A percentile compares a stretch with the other conserved stretches of the same genome.
Conservation (phyloP, 1,140 invertebrate species). For the Saccostrea echinata region DNA sequence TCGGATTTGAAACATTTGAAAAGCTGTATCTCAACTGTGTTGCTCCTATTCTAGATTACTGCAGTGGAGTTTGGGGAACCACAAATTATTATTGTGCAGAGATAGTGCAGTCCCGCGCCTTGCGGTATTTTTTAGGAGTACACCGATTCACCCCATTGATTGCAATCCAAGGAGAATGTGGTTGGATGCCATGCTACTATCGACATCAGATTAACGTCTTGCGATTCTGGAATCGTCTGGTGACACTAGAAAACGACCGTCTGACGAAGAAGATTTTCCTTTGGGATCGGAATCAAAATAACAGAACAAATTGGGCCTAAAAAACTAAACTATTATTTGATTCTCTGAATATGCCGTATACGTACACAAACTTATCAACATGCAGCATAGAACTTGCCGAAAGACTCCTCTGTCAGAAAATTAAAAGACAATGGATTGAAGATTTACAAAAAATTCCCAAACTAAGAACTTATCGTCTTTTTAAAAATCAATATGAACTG, state of each 20-base stretch:
- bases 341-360: too few relatives aligned
- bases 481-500: not conserved
- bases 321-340: too few relatives aligned
- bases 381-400: too few relatives aligned
- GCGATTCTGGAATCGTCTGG: not conserved
- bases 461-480: too few relatives aligned
- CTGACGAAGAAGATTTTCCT: too few relatives aligned
- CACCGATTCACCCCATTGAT: constrained; percentile 53
- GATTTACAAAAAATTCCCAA: too few relatives aligned
- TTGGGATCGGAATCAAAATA: too few relatives aligned
- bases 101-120: constrained; percentile 53
- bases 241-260: too few relatives aligned
- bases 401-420: too few relatives aligned
- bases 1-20: constrained; percentile 6
- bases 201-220: constrained; percentile 49
- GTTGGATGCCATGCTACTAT: constrained; percentile 50
- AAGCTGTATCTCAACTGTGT: not conserved
- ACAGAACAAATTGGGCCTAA: too few relatives aligned
- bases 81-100: constrained; percentile 46
- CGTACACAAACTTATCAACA: too few relatives aligned
- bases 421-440: not conserved
- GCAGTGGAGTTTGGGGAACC: too few relatives aligned
- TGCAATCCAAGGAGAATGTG: constrained; percentile 47
- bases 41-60: not conserved
- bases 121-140: constrained; percentile 55